Conservation (phyloP, 2,888 invertebrate genomes). For the Scaptomyza cyrtandrae region DNA sequence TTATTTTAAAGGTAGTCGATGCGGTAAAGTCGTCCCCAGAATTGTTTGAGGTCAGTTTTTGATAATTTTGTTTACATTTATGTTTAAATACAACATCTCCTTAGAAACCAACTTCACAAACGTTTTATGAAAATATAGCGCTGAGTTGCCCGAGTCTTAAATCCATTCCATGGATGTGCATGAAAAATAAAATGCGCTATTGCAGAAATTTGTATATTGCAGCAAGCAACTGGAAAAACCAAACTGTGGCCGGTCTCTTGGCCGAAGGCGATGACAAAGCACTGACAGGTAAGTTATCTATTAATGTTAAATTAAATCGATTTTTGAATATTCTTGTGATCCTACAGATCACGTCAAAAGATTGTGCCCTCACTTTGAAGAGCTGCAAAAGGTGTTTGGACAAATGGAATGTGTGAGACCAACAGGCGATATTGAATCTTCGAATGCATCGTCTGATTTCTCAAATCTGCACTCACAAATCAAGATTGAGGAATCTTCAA, state of each 20-base stretch:
- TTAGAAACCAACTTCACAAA: neutral
- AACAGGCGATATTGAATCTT: neutral
- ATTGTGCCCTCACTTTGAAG: neutral
- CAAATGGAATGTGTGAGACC: neutral
- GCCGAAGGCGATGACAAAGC: neutral
- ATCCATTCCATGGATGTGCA: neutral
- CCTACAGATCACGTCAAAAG: neutral
- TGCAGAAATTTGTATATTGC: neutral
- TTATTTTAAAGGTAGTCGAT: neutral
- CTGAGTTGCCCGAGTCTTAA: neutral
- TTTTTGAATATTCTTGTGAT: neutral
- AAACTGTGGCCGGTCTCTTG: neutral
- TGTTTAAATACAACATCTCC: neutral
- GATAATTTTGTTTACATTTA: neutral
- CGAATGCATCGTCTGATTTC: neutral
- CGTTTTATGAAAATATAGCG: neutral
- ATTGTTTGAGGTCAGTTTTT: neutral
- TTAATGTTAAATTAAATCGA: neutral
- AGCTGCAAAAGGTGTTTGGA: neutral
- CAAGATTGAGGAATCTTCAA: neutral
- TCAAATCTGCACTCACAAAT: neutral
- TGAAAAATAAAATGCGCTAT: neutral
- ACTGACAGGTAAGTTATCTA: neutral
- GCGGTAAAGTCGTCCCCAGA: neutral
- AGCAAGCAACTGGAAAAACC: neutral